A percentile compares a stretch with the other conserved stretches of the same genome.
These are phyloP conservation scores for Channa argus DNA, from an alignment of 2,113 vertebrate genomes.

Conservation along the genomic window DNA sequence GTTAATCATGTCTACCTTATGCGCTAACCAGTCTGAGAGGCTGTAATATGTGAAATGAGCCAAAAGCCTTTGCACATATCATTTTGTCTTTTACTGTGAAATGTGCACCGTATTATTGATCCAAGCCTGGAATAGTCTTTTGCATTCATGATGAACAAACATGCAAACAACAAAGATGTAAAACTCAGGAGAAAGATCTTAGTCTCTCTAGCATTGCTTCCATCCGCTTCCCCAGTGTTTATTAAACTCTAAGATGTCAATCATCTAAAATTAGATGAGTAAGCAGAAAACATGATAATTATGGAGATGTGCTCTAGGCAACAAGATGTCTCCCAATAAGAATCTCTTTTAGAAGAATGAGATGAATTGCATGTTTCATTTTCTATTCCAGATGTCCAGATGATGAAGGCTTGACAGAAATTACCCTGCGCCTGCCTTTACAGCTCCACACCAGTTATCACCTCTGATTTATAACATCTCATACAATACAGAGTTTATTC, in stretches of 20 bases:
- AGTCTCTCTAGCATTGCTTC: slow-evolving; percentile 5
- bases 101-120: background rate
- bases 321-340: slow-evolving; percentile 27
- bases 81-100: background rate
- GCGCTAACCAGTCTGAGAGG: background rate
- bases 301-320: slow-evolving; percentile 35
- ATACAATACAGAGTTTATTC: slow-evolving; percentile 34
- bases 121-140: slow-evolving; percentile 3
- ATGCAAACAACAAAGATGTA: slow-evolving; percentile 27
- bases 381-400: slow-evolving; percentile 25
- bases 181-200: slow-evolving; percentile 22
- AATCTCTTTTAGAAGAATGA: slow-evolving; percentile 18
- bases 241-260: slow-evolving; percentile 48
- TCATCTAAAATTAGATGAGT: slow-evolving; percentile 65
- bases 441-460: slow-evolving; percentile 21
- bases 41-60: background rate
- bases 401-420: slow-evolving; percentile 10
- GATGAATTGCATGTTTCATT: slow-evolving; percentile 43
- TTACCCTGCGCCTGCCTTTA: slow-evolving; percentile 1
- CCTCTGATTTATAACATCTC: slow-evolving; percentile 28
- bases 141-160: slow-evolving; percentile 15
- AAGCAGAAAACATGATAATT: slow-evolving; percentile 59
- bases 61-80: background rate
- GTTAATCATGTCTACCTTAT: background rate
- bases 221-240: slow-evolving; percentile 19